Percentiles rank a stretch among this genome's conserved stretches.
phyloP scores from a whole-genome alignment of 64 coral and sea anemone genomes.

The Stichodactyla mertensii region DNA sequence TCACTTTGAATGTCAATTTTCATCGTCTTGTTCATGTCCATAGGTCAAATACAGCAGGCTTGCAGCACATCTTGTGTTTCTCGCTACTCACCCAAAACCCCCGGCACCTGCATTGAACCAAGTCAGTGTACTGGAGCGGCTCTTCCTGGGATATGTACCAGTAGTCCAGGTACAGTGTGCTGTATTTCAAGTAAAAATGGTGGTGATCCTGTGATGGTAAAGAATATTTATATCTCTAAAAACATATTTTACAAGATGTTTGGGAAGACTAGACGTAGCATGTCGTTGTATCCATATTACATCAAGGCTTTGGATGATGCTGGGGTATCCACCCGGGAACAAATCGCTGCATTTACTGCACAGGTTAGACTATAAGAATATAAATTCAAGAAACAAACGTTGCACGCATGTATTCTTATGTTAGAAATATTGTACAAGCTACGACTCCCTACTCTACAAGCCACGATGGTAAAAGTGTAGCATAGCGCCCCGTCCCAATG shows the following conservation, averaged over 20 bases:
- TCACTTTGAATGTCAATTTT: too few relatives aligned
- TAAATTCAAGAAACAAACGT: background rate
- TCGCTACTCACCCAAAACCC: slow-evolving; percentile 11
- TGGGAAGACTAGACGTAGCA: slow-evolving; percentile 28
- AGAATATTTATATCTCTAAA: background rate
- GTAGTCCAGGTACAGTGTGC: background rate
- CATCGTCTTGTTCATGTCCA: too few relatives aligned
- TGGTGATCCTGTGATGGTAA: background rate
- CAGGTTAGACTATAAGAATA: background rate
- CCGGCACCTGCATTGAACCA: slow-evolving; percentile 21
- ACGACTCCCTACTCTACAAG: background rate
- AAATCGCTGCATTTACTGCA: slow-evolving; percentile 42
- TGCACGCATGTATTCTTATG: background rate
- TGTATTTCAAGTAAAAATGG: background rate
- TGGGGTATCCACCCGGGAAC: background rate
- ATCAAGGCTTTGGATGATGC: slow-evolving; percentile 32
- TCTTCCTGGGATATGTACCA: slow-evolving; percentile 6
- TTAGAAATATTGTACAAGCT: too few relatives aligned
- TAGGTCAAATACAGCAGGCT: background rate
- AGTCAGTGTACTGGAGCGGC: slow-evolving; percentile 23
- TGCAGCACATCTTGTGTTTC: background rate
- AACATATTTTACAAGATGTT: background rate
- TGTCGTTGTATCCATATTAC: slow-evolving; percentile 31
- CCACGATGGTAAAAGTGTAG: too few relatives aligned
- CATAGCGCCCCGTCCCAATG: too few relatives aligned